Evolutionary conservation across 2,888 invertebrate genomes (phyloP), one percentile per base, ranked within the genome.

Genomic region (Biston betularia): DNA sequence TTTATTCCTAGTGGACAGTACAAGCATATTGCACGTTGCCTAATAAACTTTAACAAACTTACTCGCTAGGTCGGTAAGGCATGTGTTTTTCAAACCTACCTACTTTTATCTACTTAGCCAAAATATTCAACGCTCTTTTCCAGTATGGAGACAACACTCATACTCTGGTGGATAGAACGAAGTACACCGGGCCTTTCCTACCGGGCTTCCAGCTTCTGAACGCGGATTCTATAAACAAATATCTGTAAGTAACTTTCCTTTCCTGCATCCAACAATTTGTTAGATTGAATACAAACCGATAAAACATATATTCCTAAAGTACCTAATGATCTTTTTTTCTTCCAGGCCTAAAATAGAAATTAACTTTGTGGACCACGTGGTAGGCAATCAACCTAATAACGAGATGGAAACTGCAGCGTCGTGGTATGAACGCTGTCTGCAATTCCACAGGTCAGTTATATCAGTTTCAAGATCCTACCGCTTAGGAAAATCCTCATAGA

Each of bases 131-230:
- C 3, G 24, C 24, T 24, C 24, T 24, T 24, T 87, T 89, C 44
- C 86, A 98, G 98, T 99, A 98, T 81, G 99, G 99, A 0, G 99
- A 99, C 85, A 98, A 98, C 42, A 97, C 97, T 0, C 99, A 99
- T 87, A 99, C 99, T 0, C 95, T 99, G 77, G 94, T 99, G 10
- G 99, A 99, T 82, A 95, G 98, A 75, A 95, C 96, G 11, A 94
- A 95, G 44, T 99, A 99, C 88, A 95, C 90, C 0, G 99, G 99
- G 10, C 79, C 95, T 0, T 99, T 99, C 86, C 90, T 99, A 63
- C 99, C 99, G 0, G 98, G 98, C 24, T 99, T 95, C 84, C 89
- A 94, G 66, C 76, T 90, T 0, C 68, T 90, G 24, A 77, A 89
- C 0, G 84, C 90, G 70, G 97, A 98, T 80, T 89, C 90, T 0